Conservation (phyloP, 2,797 vertebrate species). For the Onychomys leucogaster region DNA sequence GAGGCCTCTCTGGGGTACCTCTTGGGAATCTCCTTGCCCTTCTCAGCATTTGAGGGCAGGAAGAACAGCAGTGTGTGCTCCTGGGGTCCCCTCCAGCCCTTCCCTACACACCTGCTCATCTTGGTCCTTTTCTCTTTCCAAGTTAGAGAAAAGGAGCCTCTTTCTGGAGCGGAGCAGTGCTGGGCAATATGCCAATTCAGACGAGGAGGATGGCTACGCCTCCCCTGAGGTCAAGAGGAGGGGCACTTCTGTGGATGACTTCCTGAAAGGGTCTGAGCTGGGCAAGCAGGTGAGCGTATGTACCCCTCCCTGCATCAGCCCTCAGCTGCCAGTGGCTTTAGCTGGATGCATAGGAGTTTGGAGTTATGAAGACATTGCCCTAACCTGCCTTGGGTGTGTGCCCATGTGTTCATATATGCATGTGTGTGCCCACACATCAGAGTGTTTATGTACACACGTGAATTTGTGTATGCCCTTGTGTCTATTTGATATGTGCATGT, state of each 20-base stretch:
- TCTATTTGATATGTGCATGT: too few species aligned
- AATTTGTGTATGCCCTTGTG: too few species aligned
- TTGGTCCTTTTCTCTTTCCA: conserved; percentile 3
- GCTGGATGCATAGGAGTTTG: neutral
- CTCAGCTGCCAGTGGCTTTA: accelerated
- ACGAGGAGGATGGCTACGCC: conserved; percentile 96
- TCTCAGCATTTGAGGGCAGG: accelerated
- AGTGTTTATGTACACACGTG: neutral
- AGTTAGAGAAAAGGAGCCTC: conserved; percentile 95
- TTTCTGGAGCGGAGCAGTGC: conserved; percentile 92
- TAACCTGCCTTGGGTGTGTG: neutral
- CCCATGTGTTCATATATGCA: neutral
- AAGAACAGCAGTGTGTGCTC: neutral
- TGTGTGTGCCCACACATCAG: neutral
- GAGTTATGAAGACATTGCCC: neutral
- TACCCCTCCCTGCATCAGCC: too few species aligned
- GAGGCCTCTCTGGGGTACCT: neutral
- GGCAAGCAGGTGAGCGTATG: conserved; percentile 92
- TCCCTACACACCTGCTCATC: neutral
- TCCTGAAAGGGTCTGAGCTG: conserved; percentile 96
- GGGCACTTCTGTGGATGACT: conserved; percentile 97
- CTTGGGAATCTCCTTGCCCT: too few species aligned
- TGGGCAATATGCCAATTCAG: conserved; percentile 92
- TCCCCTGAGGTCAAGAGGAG: conserved; percentile 91
- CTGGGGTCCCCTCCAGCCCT: neutral